Conservation (phyloP, 2,888 invertebrate genomes). For the Drosophila sordidula region DNA sequence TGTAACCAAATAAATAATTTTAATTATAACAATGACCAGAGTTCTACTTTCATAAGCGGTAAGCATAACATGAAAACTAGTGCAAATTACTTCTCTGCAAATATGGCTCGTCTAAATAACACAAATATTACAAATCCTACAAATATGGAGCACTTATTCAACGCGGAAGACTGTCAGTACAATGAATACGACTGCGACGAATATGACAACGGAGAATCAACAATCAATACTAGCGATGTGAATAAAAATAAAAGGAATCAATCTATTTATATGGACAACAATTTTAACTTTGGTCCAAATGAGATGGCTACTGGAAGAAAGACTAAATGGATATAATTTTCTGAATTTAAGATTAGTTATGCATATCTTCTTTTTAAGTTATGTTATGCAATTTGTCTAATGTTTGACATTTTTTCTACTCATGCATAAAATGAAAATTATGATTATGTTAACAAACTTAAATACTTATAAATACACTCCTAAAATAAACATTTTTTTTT, state of each 20-base stretch:
- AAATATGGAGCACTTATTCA: constrained; percentile 13
- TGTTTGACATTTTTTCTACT: background rate
- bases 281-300: constrained; percentile 7
- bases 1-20: background rate
- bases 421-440: too few species aligned
- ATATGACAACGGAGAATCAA: constrained; percentile 4
- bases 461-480: too few species aligned
- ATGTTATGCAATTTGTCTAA: background rate
- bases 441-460: too few species aligned
- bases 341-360: background rate
- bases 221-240: background rate
- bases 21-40: constrained; percentile 16
- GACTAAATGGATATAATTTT: constrained; percentile 15
- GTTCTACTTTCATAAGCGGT: constrained; percentile 14
- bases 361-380: background rate
- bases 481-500: too few species aligned
- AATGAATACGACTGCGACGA: constrained; percentile 23
- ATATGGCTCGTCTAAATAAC: constrained; percentile 49
- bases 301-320: constrained; percentile 5
- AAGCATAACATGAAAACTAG: constrained; percentile 37
- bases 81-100: constrained; percentile 39
- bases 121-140: constrained; percentile 24
- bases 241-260: constrained; percentile 1
- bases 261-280: background rate
- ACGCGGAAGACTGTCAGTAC: constrained; percentile 10